Conservation (phyloP, 2,797 vertebrate species). For the Cyprinella venusta region DNA sequence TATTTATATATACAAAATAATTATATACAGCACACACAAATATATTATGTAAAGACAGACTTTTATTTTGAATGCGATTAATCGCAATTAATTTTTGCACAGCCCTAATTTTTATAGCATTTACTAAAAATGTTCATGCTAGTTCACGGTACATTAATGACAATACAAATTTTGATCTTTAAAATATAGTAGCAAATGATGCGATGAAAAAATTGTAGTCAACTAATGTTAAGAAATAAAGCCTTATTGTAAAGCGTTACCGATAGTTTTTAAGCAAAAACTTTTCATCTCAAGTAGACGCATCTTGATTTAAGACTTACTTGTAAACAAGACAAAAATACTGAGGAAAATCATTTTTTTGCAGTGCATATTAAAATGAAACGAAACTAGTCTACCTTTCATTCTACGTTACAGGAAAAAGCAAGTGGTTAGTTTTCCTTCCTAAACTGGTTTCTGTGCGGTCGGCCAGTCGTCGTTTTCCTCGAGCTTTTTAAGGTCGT, state of each 20-base stretch:
- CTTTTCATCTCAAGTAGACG: neutral
- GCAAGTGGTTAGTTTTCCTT: neutral
- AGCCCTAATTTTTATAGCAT: no score
- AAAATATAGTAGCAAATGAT: neutral
- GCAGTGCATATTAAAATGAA: neutral
- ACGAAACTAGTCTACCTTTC: constrained; percentile 3
- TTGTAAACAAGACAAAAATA: neutral
- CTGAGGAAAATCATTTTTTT: neutral
- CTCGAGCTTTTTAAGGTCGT: neutral
- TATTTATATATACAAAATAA: no score
- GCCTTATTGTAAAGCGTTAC: neutral
- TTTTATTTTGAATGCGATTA: no score
- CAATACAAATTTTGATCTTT: neutral
- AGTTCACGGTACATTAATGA: neutral
- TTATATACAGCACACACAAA: no score
- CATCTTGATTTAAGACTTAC: neutral
- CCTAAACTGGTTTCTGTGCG: neutral
- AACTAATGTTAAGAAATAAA: neutral
- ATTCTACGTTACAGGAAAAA: neutral
- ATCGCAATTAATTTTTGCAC: no score
- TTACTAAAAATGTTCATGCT: neutral
- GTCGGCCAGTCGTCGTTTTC: neutral
- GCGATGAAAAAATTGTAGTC: neutral
- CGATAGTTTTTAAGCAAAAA: neutral
- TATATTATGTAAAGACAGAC: no score